Conservation (phyloP, 1,140 invertebrate genomes). For the Agrilus planipennis region DNA sequence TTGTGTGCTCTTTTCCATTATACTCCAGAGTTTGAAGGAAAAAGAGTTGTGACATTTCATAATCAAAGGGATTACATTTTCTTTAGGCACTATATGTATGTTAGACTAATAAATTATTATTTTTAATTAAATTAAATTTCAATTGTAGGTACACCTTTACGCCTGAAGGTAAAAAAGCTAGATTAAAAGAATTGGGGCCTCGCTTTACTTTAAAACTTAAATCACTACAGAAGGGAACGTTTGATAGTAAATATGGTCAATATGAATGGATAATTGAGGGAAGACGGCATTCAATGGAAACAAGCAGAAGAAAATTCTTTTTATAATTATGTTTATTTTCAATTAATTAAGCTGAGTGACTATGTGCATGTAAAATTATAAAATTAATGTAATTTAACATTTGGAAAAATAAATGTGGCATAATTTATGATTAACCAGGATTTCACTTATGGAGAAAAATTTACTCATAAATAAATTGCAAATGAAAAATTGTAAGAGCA, state of each 20-base stretch:
- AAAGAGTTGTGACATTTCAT: conserved; percentile 92
- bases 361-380: too few species aligned
- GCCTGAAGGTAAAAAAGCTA: conserved; percentile 64
- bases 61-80: conserved; percentile 99
- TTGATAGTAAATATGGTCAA: conserved; percentile 92
- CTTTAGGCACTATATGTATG: conserved; percentile 90
- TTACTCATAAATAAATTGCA: too few species aligned
- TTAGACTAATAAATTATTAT: not conserved
- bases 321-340: conserved; percentile 43
- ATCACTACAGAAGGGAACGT: conserved; percentile 92
- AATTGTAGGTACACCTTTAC: conserved; percentile 84
- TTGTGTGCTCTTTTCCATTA: conserved; percentile 94
- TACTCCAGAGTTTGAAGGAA: conserved; percentile 86
- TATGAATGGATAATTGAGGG: conserved; percentile 96
- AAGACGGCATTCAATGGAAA: conserved; percentile 81
- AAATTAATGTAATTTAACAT: too few species aligned
- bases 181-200: conserved; percentile 88
- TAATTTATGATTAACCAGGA: too few species aligned
- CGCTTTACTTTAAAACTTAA: conserved; percentile 87
- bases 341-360: conserved; percentile 1
- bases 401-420: too few species aligned
- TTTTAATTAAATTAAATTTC: too few species aligned
- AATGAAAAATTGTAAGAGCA: too few species aligned
- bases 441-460: too few species aligned
- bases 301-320: conserved; percentile 79